A percentile compares a stretch with the other conserved stretches of the same genome.
phyloP scores from a whole-genome alignment of 1,140 invertebrate species.

The Nasonia vitripennis region DNA sequence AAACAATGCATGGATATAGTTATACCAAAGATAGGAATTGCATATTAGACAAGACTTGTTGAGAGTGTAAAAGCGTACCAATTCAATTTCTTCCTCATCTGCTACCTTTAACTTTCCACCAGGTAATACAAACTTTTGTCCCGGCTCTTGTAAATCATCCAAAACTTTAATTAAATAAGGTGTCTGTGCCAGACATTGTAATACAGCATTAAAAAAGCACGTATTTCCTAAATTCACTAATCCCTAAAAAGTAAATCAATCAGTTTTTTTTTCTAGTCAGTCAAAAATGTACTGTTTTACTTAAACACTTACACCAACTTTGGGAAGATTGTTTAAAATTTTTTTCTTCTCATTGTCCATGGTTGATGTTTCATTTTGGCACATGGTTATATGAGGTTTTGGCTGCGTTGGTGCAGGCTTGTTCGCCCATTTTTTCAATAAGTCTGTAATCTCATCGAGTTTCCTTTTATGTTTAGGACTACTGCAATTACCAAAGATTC shows the following conservation, averaged over 20 bases:
- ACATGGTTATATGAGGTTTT: slow-evolving; percentile 27
- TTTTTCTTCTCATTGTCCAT: slow-evolving; percentile 54
- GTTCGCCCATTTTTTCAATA: slow-evolving; percentile 59
- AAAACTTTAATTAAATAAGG: slow-evolving; percentile 85
- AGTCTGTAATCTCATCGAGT: slow-evolving; percentile 80
- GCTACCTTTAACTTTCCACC: slow-evolving; percentile 79
- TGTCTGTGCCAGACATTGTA: slow-evolving; percentile 93
- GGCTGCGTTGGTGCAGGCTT: slow-evolving; percentile 10
- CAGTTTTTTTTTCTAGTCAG: neutral
- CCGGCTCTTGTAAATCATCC: slow-evolving; percentile 81
- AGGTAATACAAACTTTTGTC: slow-evolving; percentile 81
- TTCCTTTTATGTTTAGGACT: slow-evolving; percentile 76
- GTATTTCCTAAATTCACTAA: slow-evolving; percentile 94
- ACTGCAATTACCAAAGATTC: slow-evolving; percentile 12
- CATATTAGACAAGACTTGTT: slow-evolving; percentile 49
- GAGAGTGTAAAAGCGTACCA: slow-evolving; percentile 62
- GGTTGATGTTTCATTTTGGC: slow-evolving; percentile 33
- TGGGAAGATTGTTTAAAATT: slow-evolving; percentile 55
- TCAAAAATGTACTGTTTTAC: slow-evolving; percentile 1
- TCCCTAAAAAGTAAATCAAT: slow-evolving; percentile 74
- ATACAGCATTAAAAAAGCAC: slow-evolving; percentile 97
- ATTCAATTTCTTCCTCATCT: slow-evolving; percentile 70
- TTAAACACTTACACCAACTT: slow-evolving; percentile 59
- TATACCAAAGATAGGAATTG: slow-evolving; percentile 37
- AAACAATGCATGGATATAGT: neutral